Evolutionary conservation across 23 tunicate genomes (phyloP).

Genomic region (Halocynthia roretzi): DNA sequence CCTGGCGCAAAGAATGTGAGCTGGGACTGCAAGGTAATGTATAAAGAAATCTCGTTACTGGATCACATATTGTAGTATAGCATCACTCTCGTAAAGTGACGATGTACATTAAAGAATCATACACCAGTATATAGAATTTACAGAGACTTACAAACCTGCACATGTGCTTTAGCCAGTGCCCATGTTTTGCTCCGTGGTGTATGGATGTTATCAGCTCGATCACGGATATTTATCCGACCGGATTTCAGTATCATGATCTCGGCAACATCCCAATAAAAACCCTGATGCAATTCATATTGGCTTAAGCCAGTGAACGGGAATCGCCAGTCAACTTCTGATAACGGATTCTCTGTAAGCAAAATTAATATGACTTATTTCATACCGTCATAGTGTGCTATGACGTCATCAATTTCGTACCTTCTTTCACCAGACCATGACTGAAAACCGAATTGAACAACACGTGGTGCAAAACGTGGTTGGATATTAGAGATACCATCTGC

Average conservation of each 20-base stretch:
- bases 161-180: constrained; percentile 86
- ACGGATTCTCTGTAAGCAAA: constrained; percentile 8
- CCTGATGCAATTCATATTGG: constrained; percentile 27
- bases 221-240: constrained; percentile 28
- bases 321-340: constrained; percentile 30
- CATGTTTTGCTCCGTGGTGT: constrained; percentile 46
- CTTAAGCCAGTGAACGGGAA: constrained; percentile 26
- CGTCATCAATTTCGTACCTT: constrained; percentile 29
- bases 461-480: constrained; percentile 39
- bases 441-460: constrained; percentile 36
- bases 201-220: constrained; percentile 40
- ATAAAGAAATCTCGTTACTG: not conserved
- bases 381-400: not conserved
- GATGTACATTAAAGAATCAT: too few species aligned
- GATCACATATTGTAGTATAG: constrained; percentile 3
- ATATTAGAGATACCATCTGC: constrained; percentile 44
- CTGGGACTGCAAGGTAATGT: constrained; percentile 19
- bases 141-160: constrained; percentile 55
- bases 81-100: too few species aligned
- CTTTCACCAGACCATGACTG: constrained; percentile 48
- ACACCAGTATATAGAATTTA: too few species aligned
- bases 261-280: constrained; percentile 62
- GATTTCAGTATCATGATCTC: constrained; percentile 43
- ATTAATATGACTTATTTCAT: not conserved
- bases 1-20: constrained; percentile 76